A percentile compares a stretch with the other conserved stretches of the same genome.
These are phyloP conservation scores for Eutrigla gurnardus DNA, from an alignment of 2,797 vertebrate species.

Conservation along the genomic window DNA sequence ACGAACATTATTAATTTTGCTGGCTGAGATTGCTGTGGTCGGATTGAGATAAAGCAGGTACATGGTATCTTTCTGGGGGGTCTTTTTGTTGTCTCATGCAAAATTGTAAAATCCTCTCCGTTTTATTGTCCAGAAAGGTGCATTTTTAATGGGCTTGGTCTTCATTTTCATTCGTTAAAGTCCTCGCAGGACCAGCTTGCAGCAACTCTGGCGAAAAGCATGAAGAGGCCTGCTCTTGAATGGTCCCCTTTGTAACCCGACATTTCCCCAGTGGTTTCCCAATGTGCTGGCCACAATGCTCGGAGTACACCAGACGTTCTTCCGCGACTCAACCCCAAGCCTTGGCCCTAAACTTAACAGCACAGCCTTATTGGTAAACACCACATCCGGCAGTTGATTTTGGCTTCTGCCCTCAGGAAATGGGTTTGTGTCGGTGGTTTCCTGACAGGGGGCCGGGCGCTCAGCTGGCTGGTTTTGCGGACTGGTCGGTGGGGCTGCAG, in stretches of 20 bases:
- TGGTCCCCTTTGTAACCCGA: slow-evolving; percentile 52
- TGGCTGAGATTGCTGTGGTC: slow-evolving; percentile 50
- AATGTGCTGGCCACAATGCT: slow-evolving; percentile 29
- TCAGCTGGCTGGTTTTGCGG: slow-evolving; percentile 50
- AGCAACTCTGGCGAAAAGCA: slow-evolving; percentile 7
- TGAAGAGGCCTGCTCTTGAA: slow-evolving; percentile 47
- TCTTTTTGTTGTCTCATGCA: slow-evolving; percentile 31
- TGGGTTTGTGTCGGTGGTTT: slow-evolving; percentile 75
- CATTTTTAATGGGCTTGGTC: background rate
- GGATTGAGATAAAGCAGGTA: slow-evolving; percentile 67
- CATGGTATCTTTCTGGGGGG: slow-evolving; percentile 42
- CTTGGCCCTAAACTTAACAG: slow-evolving; percentile 51
- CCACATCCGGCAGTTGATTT: slow-evolving; percentile 58
- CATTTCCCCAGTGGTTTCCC: slow-evolving; percentile 74
- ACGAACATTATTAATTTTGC: slow-evolving; percentile 66
- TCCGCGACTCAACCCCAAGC: slow-evolving; percentile 42
- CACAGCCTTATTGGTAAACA: slow-evolving; percentile 76
- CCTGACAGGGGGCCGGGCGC: slow-evolving; percentile 44
- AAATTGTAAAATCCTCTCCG: slow-evolving; percentile 21
- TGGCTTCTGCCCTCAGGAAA: slow-evolving; percentile 76
- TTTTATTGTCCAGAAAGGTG: slow-evolving; percentile 14
- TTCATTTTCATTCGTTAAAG: slow-evolving; percentile 19
- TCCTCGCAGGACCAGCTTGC: background rate
- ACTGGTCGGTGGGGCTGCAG: slow-evolving; percentile 44
- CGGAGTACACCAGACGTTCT: slow-evolving; percentile 13